These are phyloP conservation scores for Paraescarpia echinospica DNA, from an alignment of 1,140 invertebrate genomes.

Conservation along the genomic window DNA sequence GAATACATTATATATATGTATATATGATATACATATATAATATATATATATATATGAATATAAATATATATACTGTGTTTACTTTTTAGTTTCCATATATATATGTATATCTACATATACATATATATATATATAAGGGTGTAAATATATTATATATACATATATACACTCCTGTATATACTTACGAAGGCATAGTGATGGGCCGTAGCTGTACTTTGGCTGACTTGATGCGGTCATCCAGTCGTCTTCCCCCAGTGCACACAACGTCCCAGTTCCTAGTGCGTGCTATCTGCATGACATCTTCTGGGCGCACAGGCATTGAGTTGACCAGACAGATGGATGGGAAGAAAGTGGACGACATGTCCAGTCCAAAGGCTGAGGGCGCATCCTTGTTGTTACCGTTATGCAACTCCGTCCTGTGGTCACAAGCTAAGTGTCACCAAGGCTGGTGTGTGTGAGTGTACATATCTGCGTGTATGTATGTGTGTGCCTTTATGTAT, in stretches of 20 bases:
- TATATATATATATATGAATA: too few species aligned
- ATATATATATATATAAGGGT: too few species aligned
- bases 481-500: too few species aligned
- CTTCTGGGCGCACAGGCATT: slow-evolving; percentile 50
- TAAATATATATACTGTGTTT: too few species aligned
- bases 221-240: slow-evolving; percentile 41
- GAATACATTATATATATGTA: too few species aligned
- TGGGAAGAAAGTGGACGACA: slow-evolving; percentile 42
- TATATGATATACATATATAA: too few species aligned
- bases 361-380: neutral
- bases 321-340: slow-evolving; percentile 53
- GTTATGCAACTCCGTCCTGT: neutral
- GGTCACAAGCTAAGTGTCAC: too few species aligned
- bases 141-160: too few species aligned
- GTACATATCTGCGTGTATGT: too few species aligned
- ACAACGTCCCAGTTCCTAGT: slow-evolving; percentile 44
- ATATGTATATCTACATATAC: too few species aligned
- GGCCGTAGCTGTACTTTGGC: slow-evolving; percentile 31
- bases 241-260: slow-evolving; percentile 34
- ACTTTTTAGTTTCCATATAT: too few species aligned
- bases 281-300: slow-evolving; percentile 30
- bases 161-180: neutral
- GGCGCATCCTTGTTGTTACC: neutral
- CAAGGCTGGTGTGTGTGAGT: too few species aligned
- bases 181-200: neutral